Conservation (phyloP, 2,797 vertebrate genomes). For the Coilia nasus region DNA sequence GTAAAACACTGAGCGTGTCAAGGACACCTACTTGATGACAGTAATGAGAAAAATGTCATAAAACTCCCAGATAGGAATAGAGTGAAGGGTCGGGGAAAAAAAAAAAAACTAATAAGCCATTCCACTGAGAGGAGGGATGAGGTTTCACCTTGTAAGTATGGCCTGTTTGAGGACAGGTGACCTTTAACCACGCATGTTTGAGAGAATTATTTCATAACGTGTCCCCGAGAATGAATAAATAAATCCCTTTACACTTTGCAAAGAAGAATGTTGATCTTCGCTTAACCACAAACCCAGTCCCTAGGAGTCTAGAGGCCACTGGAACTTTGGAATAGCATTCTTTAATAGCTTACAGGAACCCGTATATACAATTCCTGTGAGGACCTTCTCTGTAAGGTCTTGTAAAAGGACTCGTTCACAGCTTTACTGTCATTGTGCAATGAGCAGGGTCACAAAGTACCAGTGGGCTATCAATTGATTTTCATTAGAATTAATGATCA, state of each 20-base stretch:
- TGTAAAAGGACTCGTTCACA: neutral
- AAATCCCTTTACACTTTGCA: neutral
- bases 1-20: conserved; percentile 36
- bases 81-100: neutral
- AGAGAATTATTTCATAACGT: neutral
- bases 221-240: conserved; percentile 28
- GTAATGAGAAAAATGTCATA: neutral
- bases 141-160: conserved; percentile 13
- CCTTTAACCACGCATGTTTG: conserved; percentile 13
- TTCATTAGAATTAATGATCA: conserved; percentile 18
- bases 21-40: conserved; percentile 22
- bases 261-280: neutral
- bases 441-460: neutral
- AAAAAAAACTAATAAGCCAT: neutral
- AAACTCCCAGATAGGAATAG: neutral
- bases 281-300: neutral
- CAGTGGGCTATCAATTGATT: conserved; percentile 8
- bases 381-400: neutral
- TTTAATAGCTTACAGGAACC: neutral
- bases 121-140: neutral
- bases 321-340: neutral
- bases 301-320: neutral
- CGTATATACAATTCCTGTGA: neutral
- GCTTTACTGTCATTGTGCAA: neutral
- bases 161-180: conserved; percentile 16